phyloP scores from a whole-genome alignment of 2,797 vertebrate species.

The Eulemur mongoz region DNA sequence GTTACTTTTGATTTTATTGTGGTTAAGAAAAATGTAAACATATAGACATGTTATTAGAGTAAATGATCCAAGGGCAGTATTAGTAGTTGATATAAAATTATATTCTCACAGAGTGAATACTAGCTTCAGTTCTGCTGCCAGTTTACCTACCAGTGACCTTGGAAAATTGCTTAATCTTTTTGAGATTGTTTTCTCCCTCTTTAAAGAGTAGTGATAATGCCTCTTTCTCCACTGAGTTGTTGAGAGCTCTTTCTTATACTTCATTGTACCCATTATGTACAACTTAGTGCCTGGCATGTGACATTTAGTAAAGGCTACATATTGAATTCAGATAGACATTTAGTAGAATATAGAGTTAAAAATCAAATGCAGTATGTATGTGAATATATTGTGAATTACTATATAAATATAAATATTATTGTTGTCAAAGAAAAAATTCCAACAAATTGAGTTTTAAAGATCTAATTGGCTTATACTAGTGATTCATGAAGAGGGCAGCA shows the following conservation, averaged over 20 bases:
- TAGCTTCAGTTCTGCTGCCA: not conserved
- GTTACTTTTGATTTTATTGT: constrained; percentile 43
- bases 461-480: not conserved
- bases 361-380: not conserved
- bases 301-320: not conserved
- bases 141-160: not conserved
- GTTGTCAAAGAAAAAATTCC: not conserved
- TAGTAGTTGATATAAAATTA: not conserved
- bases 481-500: not conserved
- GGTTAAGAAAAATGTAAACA: not conserved
- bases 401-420: not conserved
- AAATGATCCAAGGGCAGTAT: not conserved
- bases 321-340: not conserved
- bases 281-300: not conserved
- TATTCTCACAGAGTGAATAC: not conserved
- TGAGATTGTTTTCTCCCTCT: not conserved
- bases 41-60: not conserved
- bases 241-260: not conserved
- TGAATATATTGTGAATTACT: not conserved
- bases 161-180: not conserved
- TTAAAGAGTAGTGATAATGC: not conserved
- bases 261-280: not conserved
- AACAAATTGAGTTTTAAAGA: not conserved
- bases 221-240: not conserved
- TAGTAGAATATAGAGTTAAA: not conserved